Conservation (phyloP, 2,113 vertebrate species). For the Megaleporinus macrocephalus region DNA sequence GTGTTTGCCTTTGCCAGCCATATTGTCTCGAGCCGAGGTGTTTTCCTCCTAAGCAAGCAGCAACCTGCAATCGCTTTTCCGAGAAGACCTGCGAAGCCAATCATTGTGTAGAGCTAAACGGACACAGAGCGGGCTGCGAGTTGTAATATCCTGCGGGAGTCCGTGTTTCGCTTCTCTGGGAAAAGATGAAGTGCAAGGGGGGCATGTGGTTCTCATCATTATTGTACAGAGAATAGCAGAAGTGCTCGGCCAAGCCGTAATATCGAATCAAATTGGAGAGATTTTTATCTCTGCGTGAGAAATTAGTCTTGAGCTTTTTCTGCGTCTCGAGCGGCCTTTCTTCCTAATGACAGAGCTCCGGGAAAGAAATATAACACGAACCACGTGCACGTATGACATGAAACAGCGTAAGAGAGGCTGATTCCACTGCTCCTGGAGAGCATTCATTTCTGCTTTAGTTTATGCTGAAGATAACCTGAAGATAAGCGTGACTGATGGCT, state of each 20-base stretch:
- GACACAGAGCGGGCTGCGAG: constrained; percentile 20
- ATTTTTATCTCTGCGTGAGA: constrained; percentile 27
- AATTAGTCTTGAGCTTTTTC: constrained; percentile 39
- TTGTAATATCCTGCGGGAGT: constrained; percentile 43
- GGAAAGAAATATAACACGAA: constrained; percentile 26
- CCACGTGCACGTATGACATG: constrained; percentile 21
- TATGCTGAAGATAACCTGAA: constrained; percentile 21
- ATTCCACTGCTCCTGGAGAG: not conserved
- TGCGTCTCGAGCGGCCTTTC: not conserved
- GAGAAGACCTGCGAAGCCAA: constrained; percentile 49
- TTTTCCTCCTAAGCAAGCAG: constrained; percentile 37
- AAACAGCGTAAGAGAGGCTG: not conserved
- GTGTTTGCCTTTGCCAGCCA: constrained; percentile 36
- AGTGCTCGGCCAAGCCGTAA: constrained; percentile 28
- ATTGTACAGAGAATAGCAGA: constrained; percentile 37
- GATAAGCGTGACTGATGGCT: constrained; percentile 14
- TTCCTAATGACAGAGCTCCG: constrained; percentile 25
- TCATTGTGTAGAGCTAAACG: constrained; percentile 21
- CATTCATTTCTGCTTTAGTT: constrained; percentile 9
- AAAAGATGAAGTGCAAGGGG: constrained; percentile 39
- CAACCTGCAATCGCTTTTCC: constrained; percentile 34
- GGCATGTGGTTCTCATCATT: constrained; percentile 55
- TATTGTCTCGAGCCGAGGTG: constrained; percentile 43
- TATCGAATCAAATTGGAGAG: constrained; percentile 28
- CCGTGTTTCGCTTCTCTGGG: constrained; percentile 31